Conservation (phyloP, 2,113 vertebrate genomes). For the Sapayoa aenigma region DNA sequence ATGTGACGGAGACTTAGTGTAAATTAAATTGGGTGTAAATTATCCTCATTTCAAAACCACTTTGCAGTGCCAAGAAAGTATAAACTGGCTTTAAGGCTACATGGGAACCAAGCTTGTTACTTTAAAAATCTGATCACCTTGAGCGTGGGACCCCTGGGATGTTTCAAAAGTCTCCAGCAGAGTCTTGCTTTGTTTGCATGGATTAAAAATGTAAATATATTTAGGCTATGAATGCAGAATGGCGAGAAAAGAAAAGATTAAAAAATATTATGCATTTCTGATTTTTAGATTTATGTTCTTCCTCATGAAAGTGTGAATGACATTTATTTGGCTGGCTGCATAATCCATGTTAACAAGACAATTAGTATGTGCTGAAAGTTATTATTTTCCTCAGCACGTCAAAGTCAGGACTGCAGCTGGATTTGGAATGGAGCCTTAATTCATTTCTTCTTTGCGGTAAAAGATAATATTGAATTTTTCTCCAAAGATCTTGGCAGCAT, state of each 20-base stretch:
- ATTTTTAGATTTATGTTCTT: slow-evolving; percentile 61
- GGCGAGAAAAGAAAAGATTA: not conserved
- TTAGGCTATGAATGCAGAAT: slow-evolving; percentile 2
- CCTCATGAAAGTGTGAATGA: slow-evolving; percentile 52
- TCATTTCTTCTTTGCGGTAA: slow-evolving; percentile 11
- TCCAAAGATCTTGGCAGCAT: slow-evolving; percentile 51
- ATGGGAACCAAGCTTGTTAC: not conserved
- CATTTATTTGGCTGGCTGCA: slow-evolving; percentile 72
- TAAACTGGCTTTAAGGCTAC: not conserved
- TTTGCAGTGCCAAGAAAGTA: not conserved
- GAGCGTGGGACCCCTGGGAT: not conserved
- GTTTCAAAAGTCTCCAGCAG: slow-evolving; percentile 23
- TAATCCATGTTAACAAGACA: slow-evolving; percentile 75
- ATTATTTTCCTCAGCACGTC: slow-evolving; percentile 60
- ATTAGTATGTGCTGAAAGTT: slow-evolving; percentile 71
- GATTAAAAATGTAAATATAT: slow-evolving; percentile 60
- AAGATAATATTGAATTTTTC: slow-evolving; percentile 70
- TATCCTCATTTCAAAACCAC: not conserved
- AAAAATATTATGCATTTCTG: slow-evolving; percentile 21
- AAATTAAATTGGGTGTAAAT: slow-evolving; percentile 18
- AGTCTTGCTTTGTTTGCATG: slow-evolving; percentile 10
- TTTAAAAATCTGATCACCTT: slow-evolving; percentile 28
- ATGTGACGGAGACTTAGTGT: not conserved
- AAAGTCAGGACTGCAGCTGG: slow-evolving; percentile 40
- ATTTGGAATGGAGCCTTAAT: slow-evolving; percentile 58